Evolutionary conservation across 2,888 invertebrate species (phyloP).

Genomic region (Poecilobothrus nobilitatus): DNA sequence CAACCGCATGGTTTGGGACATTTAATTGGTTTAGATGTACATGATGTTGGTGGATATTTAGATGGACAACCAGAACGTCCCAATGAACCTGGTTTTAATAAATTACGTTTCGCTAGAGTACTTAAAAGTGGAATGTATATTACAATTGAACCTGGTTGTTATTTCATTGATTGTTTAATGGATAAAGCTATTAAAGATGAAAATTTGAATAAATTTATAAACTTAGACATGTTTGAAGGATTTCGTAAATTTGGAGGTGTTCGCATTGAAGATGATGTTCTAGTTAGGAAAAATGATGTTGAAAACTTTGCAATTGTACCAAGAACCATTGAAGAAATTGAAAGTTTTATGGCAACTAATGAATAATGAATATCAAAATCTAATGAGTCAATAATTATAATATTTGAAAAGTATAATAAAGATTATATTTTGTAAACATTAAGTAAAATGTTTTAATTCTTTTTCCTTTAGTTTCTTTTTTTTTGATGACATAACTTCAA

Average conservation of each 20-base stretch:
- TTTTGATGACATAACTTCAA: too few relatives aligned
- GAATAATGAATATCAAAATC: too few relatives aligned
- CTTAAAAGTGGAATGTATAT: slow-evolving; percentile 77
- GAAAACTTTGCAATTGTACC: slow-evolving; percentile 88
- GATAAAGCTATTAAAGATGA: slow-evolving; percentile 69
- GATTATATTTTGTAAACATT: too few relatives aligned
- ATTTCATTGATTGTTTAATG: slow-evolving; percentile 80
- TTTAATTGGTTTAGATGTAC: slow-evolving; percentile 89
- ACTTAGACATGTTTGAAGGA: slow-evolving; percentile 59
- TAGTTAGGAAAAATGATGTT: slow-evolving; percentile 73
- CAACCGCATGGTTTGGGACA: slow-evolving; percentile 98
- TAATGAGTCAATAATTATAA: too few relatives aligned
- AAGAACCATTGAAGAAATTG: slow-evolving; percentile 59
- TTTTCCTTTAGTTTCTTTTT: too few relatives aligned
- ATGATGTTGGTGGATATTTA: slow-evolving; percentile 95
- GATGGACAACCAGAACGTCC: slow-evolving; percentile 61
- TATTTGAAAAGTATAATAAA: too few relatives aligned
- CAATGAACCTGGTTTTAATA: slow-evolving; percentile 56
- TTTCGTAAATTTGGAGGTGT: slow-evolving; percentile 89
- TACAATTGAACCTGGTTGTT: slow-evolving; percentile 95
- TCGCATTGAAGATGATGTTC: slow-evolving; percentile 92
- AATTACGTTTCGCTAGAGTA: slow-evolving; percentile 71
- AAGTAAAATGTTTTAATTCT: too few relatives aligned
- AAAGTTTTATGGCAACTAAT: slow-evolving; percentile 38
- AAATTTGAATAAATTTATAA: slow-evolving; percentile 63